A percentile compares a stretch with the other conserved stretches of the same genome.
phyloP scores from a whole-genome alignment of 1,140 invertebrate genomes.

The Heliothis subflexa region DNA sequence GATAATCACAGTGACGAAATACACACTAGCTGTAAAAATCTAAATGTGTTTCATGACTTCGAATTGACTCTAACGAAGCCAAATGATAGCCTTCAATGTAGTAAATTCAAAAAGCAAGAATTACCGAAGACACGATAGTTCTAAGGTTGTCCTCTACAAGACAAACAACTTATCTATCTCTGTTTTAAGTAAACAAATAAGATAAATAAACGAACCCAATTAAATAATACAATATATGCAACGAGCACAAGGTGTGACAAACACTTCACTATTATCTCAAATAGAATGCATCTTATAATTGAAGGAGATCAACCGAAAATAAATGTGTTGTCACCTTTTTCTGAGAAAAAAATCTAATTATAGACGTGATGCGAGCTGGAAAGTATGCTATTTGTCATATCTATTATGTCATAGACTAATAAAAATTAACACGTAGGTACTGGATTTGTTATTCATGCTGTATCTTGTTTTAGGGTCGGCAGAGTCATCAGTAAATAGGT shows the following conservation, averaged over 20 bases:
- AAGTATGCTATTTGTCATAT: constrained; percentile 15
- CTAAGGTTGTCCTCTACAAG: neutral
- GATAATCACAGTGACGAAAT: constrained; percentile 35
- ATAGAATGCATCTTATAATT: constrained; percentile 28
- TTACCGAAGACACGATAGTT: neutral
- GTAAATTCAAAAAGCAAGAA: neutral
- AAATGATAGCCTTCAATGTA: neutral
- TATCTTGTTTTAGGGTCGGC: neutral
- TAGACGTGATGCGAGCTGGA: constrained; percentile 37
- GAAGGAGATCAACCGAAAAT: constrained; percentile 22
- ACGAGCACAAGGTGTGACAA: neutral
- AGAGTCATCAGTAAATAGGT: neutral
- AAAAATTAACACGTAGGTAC: constrained; percentile 7
- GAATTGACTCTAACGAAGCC: neutral
- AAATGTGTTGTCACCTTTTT: constrained; percentile 43
- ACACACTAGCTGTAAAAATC: neutral
- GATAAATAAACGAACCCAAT: neutral
- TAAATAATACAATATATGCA: neutral
- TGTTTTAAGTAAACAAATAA: neutral
- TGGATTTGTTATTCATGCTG: neutral
- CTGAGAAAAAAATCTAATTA: constrained; percentile 33
- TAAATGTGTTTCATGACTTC: constrained; percentile 6
- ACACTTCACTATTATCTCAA: too few relatives aligned
- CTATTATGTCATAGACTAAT: constrained; percentile 37
- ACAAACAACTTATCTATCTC: neutral